Evolutionary conservation across 2,888 invertebrate genomes (phyloP), one percentile per base, ranked within the genome.

Genomic region (Hecatera dysodea): DNA sequence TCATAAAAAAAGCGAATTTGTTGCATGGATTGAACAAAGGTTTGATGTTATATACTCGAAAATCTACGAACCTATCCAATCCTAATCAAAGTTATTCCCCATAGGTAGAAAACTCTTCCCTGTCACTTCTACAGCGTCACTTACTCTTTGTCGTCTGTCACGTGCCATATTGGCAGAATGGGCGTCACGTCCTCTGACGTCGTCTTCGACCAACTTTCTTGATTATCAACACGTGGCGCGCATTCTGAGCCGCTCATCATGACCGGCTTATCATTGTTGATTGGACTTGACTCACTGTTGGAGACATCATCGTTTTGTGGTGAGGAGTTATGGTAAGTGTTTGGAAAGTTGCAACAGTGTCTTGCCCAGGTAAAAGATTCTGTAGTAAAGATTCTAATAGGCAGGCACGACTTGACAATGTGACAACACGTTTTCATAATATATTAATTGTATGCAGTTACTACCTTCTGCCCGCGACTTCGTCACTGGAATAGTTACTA

Each of bases 211-310:
- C 93, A 94, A 93, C 88, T 94, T 94, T 92, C 91, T 93, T 94
- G 94, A 94, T 94, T 94, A 94, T 92, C 91, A 90, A 90, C 92
- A 93, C 94, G 94, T 90, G 93, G 90, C 68, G 87, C 80, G 94
- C 93, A 94, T 94, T 88, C 87, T 80, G 88, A 90, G 79, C 75
- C 76, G 83, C 86, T 92, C 88, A 90, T 90, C 88, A 90, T 85
- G 86, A 83, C 78, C 72, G 80, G 80, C 82, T 85, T 78, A 80
- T 82, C 71, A 74, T 79, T 79, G 80, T 68, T 85, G 84, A 86
- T 86, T 84, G 82, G 75, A 81, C 81, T 81, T 81, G 79, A 80
- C 72, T 75, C 60, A 75, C 69, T 78, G 52, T 69, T 79, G 29
- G 27, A 57, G 52, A 75, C 60, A 53, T 72, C 61, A 72, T 81